phyloP scores from a whole-genome alignment of 2,797 vertebrate genomes.

The Darevskia nairensis region DNA sequence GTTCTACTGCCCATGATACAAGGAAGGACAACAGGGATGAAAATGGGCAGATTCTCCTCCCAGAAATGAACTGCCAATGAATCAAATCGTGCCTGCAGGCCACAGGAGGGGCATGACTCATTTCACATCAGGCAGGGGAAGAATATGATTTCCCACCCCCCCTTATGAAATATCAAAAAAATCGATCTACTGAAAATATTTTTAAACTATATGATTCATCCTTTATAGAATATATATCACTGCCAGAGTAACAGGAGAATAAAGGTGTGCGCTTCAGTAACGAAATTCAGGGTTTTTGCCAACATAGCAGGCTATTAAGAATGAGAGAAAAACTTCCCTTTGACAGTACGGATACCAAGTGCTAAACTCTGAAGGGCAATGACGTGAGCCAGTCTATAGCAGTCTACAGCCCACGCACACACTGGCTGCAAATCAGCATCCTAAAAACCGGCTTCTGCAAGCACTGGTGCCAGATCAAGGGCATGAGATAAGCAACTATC shows the following conservation, averaged over 20 bases:
- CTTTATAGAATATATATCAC: neutral
- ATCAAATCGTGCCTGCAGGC: neutral
- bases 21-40: neutral
- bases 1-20: neutral
- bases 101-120: neutral
- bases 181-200: neutral
- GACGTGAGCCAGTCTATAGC: neutral
- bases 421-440: neutral
- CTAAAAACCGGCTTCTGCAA: fast-evolving
- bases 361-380: slow-evolving; percentile 5
- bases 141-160: neutral
- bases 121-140: fast-evolving
- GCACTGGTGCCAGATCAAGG: neutral
- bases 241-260: neutral
- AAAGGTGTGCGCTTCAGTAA: neutral
- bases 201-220: neutral
- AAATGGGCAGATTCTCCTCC: neutral
- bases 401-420: neutral
- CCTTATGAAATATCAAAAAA: slow-evolving; percentile 19
- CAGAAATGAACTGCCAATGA: neutral
- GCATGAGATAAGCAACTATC: neutral
- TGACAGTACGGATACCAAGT: neutral
- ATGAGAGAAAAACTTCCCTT: neutral
- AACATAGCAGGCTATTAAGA: neutral
- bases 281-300: neutral